phyloP scores from a whole-genome alignment of 1,140 invertebrate genomes.

The Cecropterus lyciades region DNA sequence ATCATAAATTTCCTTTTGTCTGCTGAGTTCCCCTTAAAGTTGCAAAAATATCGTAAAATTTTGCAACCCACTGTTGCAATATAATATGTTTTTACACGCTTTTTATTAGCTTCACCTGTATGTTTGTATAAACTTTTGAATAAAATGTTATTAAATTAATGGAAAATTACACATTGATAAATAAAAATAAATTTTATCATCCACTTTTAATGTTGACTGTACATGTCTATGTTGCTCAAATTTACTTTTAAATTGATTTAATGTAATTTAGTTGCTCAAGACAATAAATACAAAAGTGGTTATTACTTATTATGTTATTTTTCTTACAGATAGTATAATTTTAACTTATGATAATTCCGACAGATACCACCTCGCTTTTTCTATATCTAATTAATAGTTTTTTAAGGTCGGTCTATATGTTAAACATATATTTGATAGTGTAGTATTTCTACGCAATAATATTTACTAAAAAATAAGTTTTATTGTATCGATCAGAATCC shows the following conservation, averaged over 20 bases:
- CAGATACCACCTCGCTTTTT: slow-evolving; percentile 5
- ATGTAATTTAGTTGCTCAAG: slow-evolving; percentile 7
- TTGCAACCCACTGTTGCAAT: too few relatives aligned
- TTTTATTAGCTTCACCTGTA: too few relatives aligned
- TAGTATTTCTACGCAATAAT: too few relatives aligned
- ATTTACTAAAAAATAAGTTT: background rate
- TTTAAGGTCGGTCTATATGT: background rate
- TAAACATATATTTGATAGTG: too few relatives aligned
- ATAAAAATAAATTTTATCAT: background rate
- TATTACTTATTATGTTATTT: background rate
- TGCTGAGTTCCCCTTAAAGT: too few relatives aligned
- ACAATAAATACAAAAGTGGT: slow-evolving; percentile 12
- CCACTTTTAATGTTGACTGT: slow-evolving; percentile 4
- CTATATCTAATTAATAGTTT: background rate
- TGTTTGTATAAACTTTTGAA: too few relatives aligned
- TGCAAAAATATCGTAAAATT: too few relatives aligned
- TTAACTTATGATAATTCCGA: slow-evolving; percentile 11
- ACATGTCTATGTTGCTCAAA: background rate
- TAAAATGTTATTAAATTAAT: too few relatives aligned
- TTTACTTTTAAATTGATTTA: background rate
- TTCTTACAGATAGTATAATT: background rate
- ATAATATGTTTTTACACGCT: too few relatives aligned
- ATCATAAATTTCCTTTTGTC: too few relatives aligned
- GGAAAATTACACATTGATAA: too few relatives aligned
- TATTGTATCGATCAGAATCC: background rate